Evolutionary conservation across 2,888 invertebrate species (phyloP), one percentile per base, ranked within the genome.

Genomic region (Euphydryas editha): DNA sequence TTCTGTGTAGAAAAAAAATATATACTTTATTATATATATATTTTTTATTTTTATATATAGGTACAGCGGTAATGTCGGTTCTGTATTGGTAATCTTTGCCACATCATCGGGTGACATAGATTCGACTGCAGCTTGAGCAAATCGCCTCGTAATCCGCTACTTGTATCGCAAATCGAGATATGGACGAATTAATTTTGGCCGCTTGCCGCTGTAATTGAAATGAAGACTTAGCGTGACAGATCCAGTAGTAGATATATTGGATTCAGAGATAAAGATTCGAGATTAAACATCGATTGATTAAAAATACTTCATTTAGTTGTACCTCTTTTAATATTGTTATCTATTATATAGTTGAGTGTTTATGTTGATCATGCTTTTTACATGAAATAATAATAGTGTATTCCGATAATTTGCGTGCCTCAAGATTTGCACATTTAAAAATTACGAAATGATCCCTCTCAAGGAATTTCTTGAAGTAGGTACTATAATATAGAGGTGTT

Each of bases 61-160:
- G n/a, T n/a, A n/a, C n/a, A 51, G n/a, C 1, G 15, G 10, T 13
- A 24, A 11, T 4, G 47, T 37, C 10, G 17, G 46, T 37, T 49
- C 20, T 44, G 37, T 69, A 64, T 30, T 51, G 44, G 71, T 60
- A 73, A 21, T 89, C 86, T 88, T 75, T 87, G 86, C 2, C 67
- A 44, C 37, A 51, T 49, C 73, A 72, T 74, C 74, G 74, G 79
- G 73, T 78, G 83, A 77, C 78, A 78, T 85, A 85, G 84, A 87
- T 79, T 81, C 80, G 85, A 88, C 85, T 86, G 84, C 81, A 80
- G 76, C 77, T 81, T 77, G 78, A 84, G 87, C 90, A 87, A 90
- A 92, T 91, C 86, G 89, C 76, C 83, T 81, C 73, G 81, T 90
- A 91, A 92, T 91, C 88, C 85, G 77, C 83, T 85, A 84, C 86